phyloP scores from a whole-genome alignment of 2,888 invertebrate genomes.

The Leucozona laternaria region DNA sequence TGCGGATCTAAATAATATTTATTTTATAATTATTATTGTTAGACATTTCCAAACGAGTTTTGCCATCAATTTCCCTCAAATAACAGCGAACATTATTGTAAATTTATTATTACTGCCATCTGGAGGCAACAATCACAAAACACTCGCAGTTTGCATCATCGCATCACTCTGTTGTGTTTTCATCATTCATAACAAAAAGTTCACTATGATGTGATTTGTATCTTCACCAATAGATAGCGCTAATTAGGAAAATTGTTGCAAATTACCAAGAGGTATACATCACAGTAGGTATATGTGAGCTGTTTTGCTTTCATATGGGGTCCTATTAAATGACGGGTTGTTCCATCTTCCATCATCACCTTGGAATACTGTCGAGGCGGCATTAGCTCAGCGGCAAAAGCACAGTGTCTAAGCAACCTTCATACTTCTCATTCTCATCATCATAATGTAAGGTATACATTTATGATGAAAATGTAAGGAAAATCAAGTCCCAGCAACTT shows the following conservation, averaged over 20 bases:
- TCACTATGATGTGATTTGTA: slow-evolving; percentile 30
- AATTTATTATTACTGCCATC: slow-evolving; percentile 36
- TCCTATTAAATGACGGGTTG: slow-evolving; percentile 39
- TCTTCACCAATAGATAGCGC: slow-evolving; percentile 59
- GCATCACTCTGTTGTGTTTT: slow-evolving; percentile 13
- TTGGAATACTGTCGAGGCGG: slow-evolving; percentile 28
- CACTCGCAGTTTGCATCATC: slow-evolving; percentile 52
- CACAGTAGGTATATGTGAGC: background rate
- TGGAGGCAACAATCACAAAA: background rate
- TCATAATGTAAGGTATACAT: background rate
- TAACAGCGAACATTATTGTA: slow-evolving; percentile 38
- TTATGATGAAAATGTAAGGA: background rate
- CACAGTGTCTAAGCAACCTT: slow-evolving; percentile 12
- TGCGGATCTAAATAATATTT: background rate
- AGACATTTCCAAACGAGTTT: slow-evolving; percentile 31
- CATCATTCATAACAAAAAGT: slow-evolving; percentile 34
- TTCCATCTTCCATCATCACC: slow-evolving; percentile 51
- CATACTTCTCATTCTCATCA: slow-evolving; percentile 25
- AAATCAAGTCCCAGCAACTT: slow-evolving; percentile 51
- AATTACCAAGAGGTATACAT: slow-evolving; percentile 53
- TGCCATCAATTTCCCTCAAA: slow-evolving; percentile 32
- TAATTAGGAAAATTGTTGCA: slow-evolving; percentile 72
- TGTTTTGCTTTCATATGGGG: slow-evolving; percentile 18
- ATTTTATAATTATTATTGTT: background rate
- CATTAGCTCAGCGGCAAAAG: background rate